Evolutionary conservation across 2,888 invertebrate species (phyloP).

Genomic region (Drosophila robusta): DNA sequence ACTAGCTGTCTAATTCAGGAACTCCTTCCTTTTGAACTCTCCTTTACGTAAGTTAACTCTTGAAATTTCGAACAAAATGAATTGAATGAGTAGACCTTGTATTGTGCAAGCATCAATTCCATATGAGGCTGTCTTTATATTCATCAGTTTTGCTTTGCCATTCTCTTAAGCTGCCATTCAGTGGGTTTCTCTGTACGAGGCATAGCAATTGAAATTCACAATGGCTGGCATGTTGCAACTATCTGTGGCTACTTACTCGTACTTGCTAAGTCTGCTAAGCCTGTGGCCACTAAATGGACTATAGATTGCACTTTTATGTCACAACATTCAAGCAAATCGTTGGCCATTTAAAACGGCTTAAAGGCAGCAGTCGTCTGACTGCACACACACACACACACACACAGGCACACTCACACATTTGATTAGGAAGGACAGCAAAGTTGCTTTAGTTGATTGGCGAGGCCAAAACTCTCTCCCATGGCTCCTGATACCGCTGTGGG

Average conservation of each 20-base stretch:
- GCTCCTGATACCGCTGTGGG: slow-evolving; percentile 1
- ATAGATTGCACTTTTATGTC: slow-evolving; percentile 77
- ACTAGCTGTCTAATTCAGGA: no score
- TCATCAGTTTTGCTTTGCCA: not conserved
- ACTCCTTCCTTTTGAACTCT: no score
- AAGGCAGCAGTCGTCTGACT: slow-evolving; percentile 29
- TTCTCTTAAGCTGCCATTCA: slow-evolving; percentile 11
- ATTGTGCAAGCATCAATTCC: not conserved
- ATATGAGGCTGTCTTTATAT: not conserved
- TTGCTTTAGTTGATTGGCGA: slow-evolving; percentile 50
- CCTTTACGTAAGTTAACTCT: not conserved
- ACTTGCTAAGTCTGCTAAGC: slow-evolving; percentile 38
- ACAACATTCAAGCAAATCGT: slow-evolving; percentile 71
- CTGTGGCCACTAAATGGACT: slow-evolving; percentile 56
- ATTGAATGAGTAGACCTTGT: not conserved
- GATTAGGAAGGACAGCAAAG: slow-evolving; percentile 52
- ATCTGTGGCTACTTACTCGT: slow-evolving; percentile 53
- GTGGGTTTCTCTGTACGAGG: not conserved
- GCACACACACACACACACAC: slow-evolving; percentile 18
- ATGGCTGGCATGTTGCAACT: slow-evolving; percentile 21
- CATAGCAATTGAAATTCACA: slow-evolving; percentile 33
- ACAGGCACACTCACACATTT: slow-evolving; percentile 24
- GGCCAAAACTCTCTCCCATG: slow-evolving; percentile 19
- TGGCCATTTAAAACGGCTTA: slow-evolving; percentile 73
- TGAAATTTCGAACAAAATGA: not conserved